Percentiles rank a stretch among this genome's conserved stretches.
Evolutionary conservation across 30 jellyfish, hydroid and myxozoan genomes (phyloP).

Genomic region (Aurelia sp.): DNA sequence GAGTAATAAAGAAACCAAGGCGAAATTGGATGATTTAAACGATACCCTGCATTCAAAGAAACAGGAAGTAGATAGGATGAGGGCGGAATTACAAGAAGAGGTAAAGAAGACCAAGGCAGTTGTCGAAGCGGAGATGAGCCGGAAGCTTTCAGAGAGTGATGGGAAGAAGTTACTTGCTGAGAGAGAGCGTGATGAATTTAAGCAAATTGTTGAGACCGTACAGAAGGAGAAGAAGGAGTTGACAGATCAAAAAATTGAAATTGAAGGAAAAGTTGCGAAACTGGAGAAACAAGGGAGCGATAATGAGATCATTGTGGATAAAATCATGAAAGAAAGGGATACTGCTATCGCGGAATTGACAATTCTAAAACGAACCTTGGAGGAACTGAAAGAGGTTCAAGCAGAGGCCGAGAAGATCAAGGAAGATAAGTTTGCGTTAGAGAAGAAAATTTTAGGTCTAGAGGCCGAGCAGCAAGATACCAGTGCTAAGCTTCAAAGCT

Average conservation of each 20-base stretch:
- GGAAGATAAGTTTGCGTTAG: background rate
- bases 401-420: conserved; percentile 14
- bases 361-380: background rate
- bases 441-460: conserved; percentile 11
- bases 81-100: conserved; percentile 62
- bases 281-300: background rate
- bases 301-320: background rate
- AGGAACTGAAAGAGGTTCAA: conserved; percentile 9
- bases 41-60: conserved; percentile 32
- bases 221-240: background rate
- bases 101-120: background rate
- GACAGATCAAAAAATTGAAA: background rate
- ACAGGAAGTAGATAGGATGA: conserved; percentile 44
- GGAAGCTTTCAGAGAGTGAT: conserved; percentile 12
- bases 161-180: conserved; percentile 10
- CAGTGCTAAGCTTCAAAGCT: conserved; percentile 1
- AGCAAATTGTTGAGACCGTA: background rate
- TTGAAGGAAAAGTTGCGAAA: conserved; percentile 13
- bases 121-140: background rate
- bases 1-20: conserved; percentile 1
- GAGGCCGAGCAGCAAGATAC: background rate
- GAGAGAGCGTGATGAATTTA: conserved; percentile 6
- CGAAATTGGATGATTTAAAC: background rate
- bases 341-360: conserved; percentile 15
- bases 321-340: conserved; percentile 28